These are phyloP conservation scores for Pyrrhia umbra DNA, from an alignment of 2,888 invertebrate genomes.

Conservation along the genomic window DNA sequence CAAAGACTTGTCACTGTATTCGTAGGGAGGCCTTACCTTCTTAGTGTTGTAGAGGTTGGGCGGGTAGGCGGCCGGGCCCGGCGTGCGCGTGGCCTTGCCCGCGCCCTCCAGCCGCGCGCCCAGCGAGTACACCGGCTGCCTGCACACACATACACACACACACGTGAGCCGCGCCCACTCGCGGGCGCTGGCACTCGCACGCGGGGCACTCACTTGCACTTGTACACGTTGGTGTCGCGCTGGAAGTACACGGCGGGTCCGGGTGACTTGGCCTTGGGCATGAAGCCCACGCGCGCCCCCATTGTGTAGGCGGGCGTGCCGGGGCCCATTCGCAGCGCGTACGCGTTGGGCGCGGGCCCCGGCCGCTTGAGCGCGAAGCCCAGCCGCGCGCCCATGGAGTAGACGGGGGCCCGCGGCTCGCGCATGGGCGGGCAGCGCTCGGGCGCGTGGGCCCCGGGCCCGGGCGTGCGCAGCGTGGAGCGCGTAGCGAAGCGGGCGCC, in stretches of 20 bases:
- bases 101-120: conserved; percentile 77
- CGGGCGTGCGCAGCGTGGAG: conserved; percentile 83
- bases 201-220: conserved; percentile 69
- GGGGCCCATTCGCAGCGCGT: conserved; percentile 84
- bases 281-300: conserved; percentile 80
- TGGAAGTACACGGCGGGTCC: conserved; percentile 90
- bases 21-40: too few species aligned
- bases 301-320: conserved; percentile 85
- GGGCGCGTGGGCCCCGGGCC: conserved; percentile 92
- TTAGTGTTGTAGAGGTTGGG: conserved; percentile 85
- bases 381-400: conserved; percentile 88
- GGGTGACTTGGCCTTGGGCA: conserved; percentile 78
- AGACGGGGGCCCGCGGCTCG: conserved; percentile 89
- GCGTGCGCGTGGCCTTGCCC: conserved; percentile 73
- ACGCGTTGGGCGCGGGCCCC: conserved; percentile 92
- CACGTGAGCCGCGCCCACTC: neutral
- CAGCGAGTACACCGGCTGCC: conserved; percentile 83
- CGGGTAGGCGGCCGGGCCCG: conserved; percentile 87
- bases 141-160: conserved; percentile 37
- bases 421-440: conserved; percentile 90
- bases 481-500: conserved; percentile 78
- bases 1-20: too few species aligned
- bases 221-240: conserved; percentile 79
- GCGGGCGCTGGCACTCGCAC: neutral
- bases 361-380: conserved; percentile 81